These are phyloP conservation scores for Parasteatoda tepidariorum DNA, from an alignment of 1,140 invertebrate genomes.

Conservation along the genomic window DNA sequence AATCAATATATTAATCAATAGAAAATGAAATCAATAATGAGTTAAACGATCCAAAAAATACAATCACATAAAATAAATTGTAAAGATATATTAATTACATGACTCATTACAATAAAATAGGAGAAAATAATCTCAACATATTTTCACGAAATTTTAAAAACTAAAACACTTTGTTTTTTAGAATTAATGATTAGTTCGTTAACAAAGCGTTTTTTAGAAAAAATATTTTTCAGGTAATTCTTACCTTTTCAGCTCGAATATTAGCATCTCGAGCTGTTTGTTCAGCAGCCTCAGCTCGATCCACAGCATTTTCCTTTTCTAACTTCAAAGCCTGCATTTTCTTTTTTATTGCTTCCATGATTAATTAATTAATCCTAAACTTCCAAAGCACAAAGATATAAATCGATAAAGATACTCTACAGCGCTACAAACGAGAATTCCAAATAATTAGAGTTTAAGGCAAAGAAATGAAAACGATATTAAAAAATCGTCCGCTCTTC, in stretches of 20 bases:
- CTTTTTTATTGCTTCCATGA: conserved; percentile 99
- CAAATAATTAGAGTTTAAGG: not conserved
- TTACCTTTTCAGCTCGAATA: conserved; percentile 90
- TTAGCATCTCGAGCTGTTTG: conserved; percentile 95
- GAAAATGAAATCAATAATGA: no score
- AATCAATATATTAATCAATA: no score
- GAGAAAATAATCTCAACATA: no score
- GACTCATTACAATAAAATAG: no score
- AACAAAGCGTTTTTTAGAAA: no score
- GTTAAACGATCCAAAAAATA: no score
- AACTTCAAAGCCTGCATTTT: conserved; percentile 99
- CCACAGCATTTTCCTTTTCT: conserved; percentile 98
- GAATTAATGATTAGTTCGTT: no score
- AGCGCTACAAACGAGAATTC: not conserved
- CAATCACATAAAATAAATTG: no score
- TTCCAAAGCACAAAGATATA: not conserved
- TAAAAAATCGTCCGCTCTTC: not conserved
- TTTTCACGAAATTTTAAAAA: no score
- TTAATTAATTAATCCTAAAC: conserved; percentile 1
- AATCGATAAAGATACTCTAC: not conserved
- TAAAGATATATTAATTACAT: no score
- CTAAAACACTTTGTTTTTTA: no score
- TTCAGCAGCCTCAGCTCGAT: conserved; percentile 93
- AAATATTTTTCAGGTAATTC: no score
- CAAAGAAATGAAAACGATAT: not conserved